Percentiles rank a stretch among this genome's conserved stretches.
Evolutionary conservation across 2,888 invertebrate genomes (phyloP).

Genomic region (Pteria penguin): DNA sequence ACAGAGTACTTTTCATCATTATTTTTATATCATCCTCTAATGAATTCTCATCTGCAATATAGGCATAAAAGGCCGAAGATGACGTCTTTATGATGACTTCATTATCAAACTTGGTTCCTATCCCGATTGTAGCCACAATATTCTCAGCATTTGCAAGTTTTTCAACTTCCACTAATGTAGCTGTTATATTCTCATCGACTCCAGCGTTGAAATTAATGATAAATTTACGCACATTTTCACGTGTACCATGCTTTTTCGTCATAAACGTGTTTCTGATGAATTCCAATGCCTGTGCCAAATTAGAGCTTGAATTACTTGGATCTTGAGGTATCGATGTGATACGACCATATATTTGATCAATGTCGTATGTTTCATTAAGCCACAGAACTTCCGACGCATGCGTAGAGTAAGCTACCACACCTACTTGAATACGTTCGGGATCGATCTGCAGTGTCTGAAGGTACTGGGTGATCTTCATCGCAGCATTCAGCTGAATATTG

Average conservation of each 20-base stretch:
- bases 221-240: neutral
- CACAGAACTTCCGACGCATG: neutral
- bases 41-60: neutral
- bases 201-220: neutral
- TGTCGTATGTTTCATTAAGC: conserved; percentile 2
- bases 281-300: neutral
- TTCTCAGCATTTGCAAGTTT: neutral
- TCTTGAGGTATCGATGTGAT: neutral
- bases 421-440: neutral
- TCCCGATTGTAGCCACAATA: neutral
- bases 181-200: neutral
- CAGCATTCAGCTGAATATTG: neutral
- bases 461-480: neutral
- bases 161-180: neutral
- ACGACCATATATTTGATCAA: neutral
- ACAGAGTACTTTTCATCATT: neutral
- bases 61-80: conserved; percentile 3
- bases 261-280: neutral
- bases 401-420: neutral
- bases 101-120: neutral
- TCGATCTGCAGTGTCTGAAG: neutral
- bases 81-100: neutral
- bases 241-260: neutral
- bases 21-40: neutral
- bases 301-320: neutral